Conservation (phyloP, 2,888 invertebrate genomes). For the Campaea margaritaria region DNA sequence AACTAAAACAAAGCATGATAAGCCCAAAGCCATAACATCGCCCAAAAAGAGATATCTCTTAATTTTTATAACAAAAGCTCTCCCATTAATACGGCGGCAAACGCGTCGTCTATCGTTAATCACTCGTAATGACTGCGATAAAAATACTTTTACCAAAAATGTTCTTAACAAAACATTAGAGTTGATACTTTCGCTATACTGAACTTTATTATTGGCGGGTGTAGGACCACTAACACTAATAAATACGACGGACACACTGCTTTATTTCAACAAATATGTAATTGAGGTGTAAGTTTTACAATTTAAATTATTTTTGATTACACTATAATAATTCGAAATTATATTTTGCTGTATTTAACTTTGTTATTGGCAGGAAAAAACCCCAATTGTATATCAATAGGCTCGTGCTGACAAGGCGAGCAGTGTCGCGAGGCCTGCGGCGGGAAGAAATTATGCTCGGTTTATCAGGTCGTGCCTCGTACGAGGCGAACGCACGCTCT, state of each 20-base stretch:
- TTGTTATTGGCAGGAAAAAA: too few relatives aligned
- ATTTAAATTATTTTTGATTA: too few relatives aligned
- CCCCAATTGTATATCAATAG: too few relatives aligned
- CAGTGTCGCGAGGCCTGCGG: too few relatives aligned
- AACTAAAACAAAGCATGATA: conserved; percentile 1
- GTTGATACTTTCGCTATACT: conserved; percentile 41
- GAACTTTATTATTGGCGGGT: neutral
- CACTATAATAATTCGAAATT: too few relatives aligned
- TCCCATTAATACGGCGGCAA: conserved; percentile 56
- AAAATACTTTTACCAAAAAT: conserved; percentile 55
- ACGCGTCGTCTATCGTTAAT: conserved; percentile 55
- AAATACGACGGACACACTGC: neutral
- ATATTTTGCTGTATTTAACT: too few relatives aligned
- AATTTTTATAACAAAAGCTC: conserved; percentile 47
- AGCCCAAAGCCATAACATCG: conserved; percentile 1
- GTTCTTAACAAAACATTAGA: conserved; percentile 47
- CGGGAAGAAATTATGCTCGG: too few relatives aligned
- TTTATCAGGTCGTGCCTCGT: too few relatives aligned
- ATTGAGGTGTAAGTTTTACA: too few relatives aligned
- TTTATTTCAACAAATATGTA: too few relatives aligned
- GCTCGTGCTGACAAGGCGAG: too few relatives aligned
- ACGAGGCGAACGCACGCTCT: too few relatives aligned
- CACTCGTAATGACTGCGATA: conserved; percentile 63
- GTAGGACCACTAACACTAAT: neutral
- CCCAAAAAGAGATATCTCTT: conserved; percentile 45